Evolutionary conservation across 2,113 vertebrate genomes (phyloP), one percentile per base, ranked within the genome.

Genomic region (Cheilinus undulatus): DNA sequence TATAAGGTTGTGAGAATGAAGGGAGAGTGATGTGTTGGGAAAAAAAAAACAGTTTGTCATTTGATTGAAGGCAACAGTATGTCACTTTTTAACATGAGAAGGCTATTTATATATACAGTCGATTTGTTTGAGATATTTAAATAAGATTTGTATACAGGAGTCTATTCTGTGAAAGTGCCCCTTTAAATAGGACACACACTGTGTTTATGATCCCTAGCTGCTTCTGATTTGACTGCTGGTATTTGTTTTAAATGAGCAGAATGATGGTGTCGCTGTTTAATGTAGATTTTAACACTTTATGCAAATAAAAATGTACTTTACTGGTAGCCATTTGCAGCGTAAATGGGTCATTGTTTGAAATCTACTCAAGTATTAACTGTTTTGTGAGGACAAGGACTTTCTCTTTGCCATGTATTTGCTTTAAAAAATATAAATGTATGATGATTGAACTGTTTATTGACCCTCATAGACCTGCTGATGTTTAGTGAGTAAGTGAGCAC

Each of bases 71-170:
- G 51, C 60, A 74, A 62, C 73, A 87, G 63, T 50, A 27, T 51
- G 69, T 76, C 52, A 22, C 68, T 56, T 63, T 81, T 86, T 64
- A 28, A 78, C 73, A 85, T 50, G 9, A 76, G 20, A 70, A 62
- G 28, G 69, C 22, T 90, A 86, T 91, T 92, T 92, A 88, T 90
- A 88, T 90, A 87, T 69, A 60, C 42, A 72, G n/a, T 40, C 34
- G 36, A 70, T 79, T 82, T 82, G 28, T 87, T 66, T 76, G 49
- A 69, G 67, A 73, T 89, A 84, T 90, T 90, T 91, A 89, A 91
- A 84, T 64, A 62, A 57, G 48, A 62, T 43, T 28, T 58, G 51
- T 69, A 61, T 11, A 24, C 77, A 77, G 32, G 50, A 62, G 62
- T 66, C 48, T 42, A 59, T 27, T 56, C 32, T 50, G 56, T 67